Evolutionary conservation across 2,113 vertebrate species (phyloP).

Genomic region (Eira barbara): DNA sequence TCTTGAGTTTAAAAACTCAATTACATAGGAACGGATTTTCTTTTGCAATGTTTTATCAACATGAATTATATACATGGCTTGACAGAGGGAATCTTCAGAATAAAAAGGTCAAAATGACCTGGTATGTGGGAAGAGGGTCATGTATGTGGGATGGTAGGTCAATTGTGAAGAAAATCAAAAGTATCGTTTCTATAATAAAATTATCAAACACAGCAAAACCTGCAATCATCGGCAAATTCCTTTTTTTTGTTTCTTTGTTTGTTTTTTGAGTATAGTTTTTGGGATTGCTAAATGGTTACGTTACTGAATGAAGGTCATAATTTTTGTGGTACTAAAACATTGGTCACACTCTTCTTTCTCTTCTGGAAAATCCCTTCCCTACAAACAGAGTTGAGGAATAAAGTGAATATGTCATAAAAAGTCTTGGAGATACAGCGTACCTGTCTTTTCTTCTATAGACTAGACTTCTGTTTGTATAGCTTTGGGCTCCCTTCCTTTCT

Average conservation of each 20-base stretch:
- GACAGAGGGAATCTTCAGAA: background rate
- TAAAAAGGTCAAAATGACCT: background rate
- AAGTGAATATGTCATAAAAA: background rate
- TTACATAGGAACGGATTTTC: background rate
- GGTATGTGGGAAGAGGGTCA: background rate
- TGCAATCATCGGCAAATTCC: background rate
- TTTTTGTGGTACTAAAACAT: background rate
- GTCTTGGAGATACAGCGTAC: background rate
- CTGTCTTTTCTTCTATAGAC: background rate
- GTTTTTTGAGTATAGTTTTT: background rate
- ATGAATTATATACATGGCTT: background rate
- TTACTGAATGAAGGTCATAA: background rate
- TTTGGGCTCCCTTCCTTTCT: background rate
- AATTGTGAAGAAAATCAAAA: background rate
- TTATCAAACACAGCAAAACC: background rate
- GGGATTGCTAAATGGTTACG: background rate
- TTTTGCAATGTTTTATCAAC: background rate
- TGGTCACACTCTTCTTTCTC: background rate
- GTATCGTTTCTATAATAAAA: background rate
- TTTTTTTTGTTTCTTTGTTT: background rate
- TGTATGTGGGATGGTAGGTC: background rate
- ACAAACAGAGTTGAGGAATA: background rate
- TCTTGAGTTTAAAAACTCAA: background rate
- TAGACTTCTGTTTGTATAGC: background rate
- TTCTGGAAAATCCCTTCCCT: background rate